A percentile compares a stretch with the other conserved stretches of the same genome.
Conservation (phyloP, 1,140 invertebrate genomes). For the Phymorhynchus buccinoides region DNA sequence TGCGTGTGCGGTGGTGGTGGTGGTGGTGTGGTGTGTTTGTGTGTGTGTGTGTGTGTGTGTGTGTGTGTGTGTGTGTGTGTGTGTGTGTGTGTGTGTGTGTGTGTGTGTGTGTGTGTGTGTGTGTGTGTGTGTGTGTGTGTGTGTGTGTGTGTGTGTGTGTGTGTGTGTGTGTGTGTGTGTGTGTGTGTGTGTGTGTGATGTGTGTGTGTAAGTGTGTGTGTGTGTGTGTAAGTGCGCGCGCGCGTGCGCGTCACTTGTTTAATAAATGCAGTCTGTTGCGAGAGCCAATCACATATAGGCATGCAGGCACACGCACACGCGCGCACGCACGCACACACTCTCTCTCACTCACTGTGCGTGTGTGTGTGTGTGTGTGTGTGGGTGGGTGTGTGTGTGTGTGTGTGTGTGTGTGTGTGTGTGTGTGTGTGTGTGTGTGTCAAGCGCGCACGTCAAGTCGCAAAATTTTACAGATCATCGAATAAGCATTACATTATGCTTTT, state of each 20-base stretch:
- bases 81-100: conserved; percentile 1
- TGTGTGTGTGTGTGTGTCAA: background rate
- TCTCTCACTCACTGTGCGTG: too few species aligned
- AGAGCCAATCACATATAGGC: too few species aligned
- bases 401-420: background rate
- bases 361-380: background rate
- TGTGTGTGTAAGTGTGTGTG: background rate
- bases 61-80: conserved; percentile 10
- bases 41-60: conserved; percentile 6
- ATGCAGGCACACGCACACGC: too few species aligned
- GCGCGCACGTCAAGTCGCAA: too few species aligned
- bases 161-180: background rate
- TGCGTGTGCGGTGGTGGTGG: too few species aligned
- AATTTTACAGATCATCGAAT: too few species aligned
- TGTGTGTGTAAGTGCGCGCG: too few species aligned
- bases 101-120: background rate
- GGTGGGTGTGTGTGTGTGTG: background rate
- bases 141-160: background rate
- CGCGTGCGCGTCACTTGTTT: background rate
- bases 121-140: background rate
- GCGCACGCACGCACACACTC: too few species aligned
- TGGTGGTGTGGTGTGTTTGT: too few species aligned
- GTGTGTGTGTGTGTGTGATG: background rate
- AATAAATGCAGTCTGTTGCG: too few species aligned
- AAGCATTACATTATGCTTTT: too few species aligned